Conservation (phyloP, 1,140 invertebrate species). For the Contarinia nasturtii region DNA sequence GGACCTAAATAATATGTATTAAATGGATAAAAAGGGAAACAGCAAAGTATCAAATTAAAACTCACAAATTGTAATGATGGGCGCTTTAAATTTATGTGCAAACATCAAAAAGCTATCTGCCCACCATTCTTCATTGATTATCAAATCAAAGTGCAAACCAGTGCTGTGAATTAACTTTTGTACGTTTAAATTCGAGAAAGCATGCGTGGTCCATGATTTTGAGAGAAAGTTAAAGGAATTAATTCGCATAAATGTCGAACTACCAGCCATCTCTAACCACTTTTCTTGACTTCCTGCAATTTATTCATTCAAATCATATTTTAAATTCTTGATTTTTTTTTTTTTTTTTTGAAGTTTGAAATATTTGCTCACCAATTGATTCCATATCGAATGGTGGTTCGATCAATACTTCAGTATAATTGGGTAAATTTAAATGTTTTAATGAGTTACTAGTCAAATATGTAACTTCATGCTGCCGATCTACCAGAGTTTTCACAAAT, state of each 20-base stretch:
- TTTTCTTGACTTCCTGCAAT: conserved; percentile 5
- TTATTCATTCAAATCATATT: not conserved
- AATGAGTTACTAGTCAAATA: conserved; percentile 17
- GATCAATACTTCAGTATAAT: conserved; percentile 14
- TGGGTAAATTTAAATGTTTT: not conserved
- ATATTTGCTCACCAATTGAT: conserved; percentile 15
- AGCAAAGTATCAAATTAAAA: too few species aligned
- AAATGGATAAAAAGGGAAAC: too few species aligned
- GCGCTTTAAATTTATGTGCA: conserved; percentile 20
- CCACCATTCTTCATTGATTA: conserved; percentile 25
- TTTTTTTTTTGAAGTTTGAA: not conserved
- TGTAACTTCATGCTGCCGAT: conserved; percentile 37
- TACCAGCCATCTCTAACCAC: conserved; percentile 6
- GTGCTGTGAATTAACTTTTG: conserved; percentile 9
- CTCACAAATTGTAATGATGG: conserved; percentile 22
- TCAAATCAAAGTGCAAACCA: conserved; percentile 23
- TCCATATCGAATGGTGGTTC: conserved; percentile 14
- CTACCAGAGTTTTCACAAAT: conserved; percentile 31
- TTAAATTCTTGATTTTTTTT: not conserved
- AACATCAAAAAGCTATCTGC: conserved; percentile 25
- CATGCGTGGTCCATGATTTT: conserved; percentile 12
- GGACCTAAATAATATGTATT: conserved; percentile 11
- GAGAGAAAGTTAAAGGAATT: conserved; percentile 7
- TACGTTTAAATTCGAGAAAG: conserved; percentile 9
- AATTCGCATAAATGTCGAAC: conserved; percentile 9